Base-by-base conservation (phyloP, 2,113 vertebrate genomes). In the Dermatemys mawii region DNA sequence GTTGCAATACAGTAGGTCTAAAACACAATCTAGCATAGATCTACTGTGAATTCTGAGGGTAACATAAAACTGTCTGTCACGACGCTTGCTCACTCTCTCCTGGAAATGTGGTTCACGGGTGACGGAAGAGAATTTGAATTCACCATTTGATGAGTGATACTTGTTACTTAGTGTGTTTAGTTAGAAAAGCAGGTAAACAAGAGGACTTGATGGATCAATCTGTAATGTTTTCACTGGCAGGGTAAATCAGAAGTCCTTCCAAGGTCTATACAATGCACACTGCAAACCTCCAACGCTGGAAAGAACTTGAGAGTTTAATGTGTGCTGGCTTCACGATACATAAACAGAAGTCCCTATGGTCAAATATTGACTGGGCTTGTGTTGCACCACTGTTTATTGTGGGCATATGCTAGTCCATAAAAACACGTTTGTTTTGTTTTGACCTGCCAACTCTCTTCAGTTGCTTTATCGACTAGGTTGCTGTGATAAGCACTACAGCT, bases 211-310 rank as follows among this genome's bases (percentile, higher is more conserved):
- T 84, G 81, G 87, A 95, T 96, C 92, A 95, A 94, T 95, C 95
- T 95, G 94, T 96, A 93, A 94, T 97, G 93, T 95, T 97, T 98
- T 96, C 92, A 88, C 94, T 97, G 96, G 97, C 96, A 97, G 21
- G 87, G 81, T 63, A 78, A 88, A 89, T 57, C 84, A 87, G 86
- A 95, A 92, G 83, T 27, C 17, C 80, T 97, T 97, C 96, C 97
- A 97, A 97, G 81, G 73, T 89, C 93, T 95, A 90, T 88, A 94
- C 84, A 94, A 87, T 57, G 88, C 96, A 95, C 95, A 86, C 96
- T 97, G 94, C 93, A 96, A 95, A 95, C 92, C 94, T 97, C 92
- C 96, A 97, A 97, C 86, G 82, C 86, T 97, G 96, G 95, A 97
- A 97, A 97, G 96, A 97, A 92, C 93, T 95, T 81, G 90, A 95